Evolutionary conservation across 2,113 vertebrate species (phyloP).

Genomic region (Elephas maximus): DNA sequence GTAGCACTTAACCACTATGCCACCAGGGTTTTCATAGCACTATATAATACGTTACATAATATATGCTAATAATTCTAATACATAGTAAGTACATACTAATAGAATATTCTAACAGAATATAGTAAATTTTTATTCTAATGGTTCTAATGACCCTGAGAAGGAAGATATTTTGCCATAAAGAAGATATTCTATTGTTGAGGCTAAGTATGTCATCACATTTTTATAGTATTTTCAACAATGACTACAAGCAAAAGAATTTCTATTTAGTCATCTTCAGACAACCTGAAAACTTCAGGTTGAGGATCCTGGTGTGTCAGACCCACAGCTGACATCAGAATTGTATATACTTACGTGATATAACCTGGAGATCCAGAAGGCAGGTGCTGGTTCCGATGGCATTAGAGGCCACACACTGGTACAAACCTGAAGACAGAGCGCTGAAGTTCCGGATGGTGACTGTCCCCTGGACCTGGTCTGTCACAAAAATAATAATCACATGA

Average conservation of each 20-base stretch:
- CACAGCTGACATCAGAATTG: neutral
- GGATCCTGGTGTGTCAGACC: neutral
- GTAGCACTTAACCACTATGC: too few species aligned
- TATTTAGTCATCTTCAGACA: neutral
- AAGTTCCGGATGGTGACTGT: slow-evolving; percentile 97
- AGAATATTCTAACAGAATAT: too few species aligned
- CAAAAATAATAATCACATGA: slow-evolving; percentile 68
- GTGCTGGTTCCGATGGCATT: slow-evolving; percentile 98
- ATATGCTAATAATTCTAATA: neutral
- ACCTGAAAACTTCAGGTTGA: neutral
- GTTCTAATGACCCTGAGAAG: slow-evolving; percentile 27
- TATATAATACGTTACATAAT: neutral
- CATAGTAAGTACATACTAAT: too few species aligned
- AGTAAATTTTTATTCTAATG: neutral
- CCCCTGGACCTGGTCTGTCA: slow-evolving; percentile 97
- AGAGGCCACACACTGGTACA: slow-evolving; percentile 97
- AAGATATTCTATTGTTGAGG: neutral
- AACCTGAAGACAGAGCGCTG: slow-evolving; percentile 94
- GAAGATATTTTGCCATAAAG: slow-evolving; percentile 30
- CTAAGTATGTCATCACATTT: neutral
- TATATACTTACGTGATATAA: slow-evolving; percentile 95
- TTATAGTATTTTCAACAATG: neutral
- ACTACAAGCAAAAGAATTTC: slow-evolving; percentile 25
- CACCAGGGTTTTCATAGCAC: too few species aligned
- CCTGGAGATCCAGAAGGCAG: slow-evolving; percentile 97